phyloP scores from a whole-genome alignment of 1,140 invertebrate genomes.

The Drosophila jambulina region DNA sequence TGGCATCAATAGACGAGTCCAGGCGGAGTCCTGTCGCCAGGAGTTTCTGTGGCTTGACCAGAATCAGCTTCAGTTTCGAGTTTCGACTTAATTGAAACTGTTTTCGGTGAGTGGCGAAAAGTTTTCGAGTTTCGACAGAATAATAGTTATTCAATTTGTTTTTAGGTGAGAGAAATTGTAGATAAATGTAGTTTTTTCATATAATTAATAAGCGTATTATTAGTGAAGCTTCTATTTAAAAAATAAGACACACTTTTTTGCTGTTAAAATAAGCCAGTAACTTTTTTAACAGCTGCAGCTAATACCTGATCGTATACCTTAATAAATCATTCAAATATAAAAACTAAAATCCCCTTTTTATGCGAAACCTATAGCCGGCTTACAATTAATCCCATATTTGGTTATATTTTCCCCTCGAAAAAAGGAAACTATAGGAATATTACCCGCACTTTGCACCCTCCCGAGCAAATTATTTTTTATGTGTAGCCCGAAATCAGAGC shows the following conservation, averaged over 20 bases:
- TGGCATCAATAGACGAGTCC: slow-evolving; percentile 26
- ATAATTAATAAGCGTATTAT: background rate
- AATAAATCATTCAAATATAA: slow-evolving; percentile 32
- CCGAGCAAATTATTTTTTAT: slow-evolving; percentile 49
- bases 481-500: slow-evolving; percentile 44
- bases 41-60: slow-evolving; percentile 28
- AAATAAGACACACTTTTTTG: background rate
- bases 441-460: slow-evolving; percentile 51
- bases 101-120: slow-evolving; percentile 37
- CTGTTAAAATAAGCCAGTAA: background rate
- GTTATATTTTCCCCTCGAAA: slow-evolving; percentile 44
- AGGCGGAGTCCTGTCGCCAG: slow-evolving; percentile 13
- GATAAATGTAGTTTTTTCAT: background rate
- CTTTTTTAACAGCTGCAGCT: slow-evolving; percentile 38
- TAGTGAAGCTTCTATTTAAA: too few relatives aligned
- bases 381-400: slow-evolving; percentile 64
- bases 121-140: background rate
- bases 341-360: slow-evolving; percentile 45
- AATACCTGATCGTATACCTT: slow-evolving; percentile 35
- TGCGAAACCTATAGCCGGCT: slow-evolving; percentile 30
- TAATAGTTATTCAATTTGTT: slow-evolving; percentile 2
- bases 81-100: slow-evolving; percentile 68
- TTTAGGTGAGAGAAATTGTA: background rate
- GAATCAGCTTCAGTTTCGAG: slow-evolving; percentile 13
- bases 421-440: slow-evolving; percentile 37